phyloP scores from a whole-genome alignment of 2,888 invertebrate species.

The Eumacrocentrus americanus region DNA sequence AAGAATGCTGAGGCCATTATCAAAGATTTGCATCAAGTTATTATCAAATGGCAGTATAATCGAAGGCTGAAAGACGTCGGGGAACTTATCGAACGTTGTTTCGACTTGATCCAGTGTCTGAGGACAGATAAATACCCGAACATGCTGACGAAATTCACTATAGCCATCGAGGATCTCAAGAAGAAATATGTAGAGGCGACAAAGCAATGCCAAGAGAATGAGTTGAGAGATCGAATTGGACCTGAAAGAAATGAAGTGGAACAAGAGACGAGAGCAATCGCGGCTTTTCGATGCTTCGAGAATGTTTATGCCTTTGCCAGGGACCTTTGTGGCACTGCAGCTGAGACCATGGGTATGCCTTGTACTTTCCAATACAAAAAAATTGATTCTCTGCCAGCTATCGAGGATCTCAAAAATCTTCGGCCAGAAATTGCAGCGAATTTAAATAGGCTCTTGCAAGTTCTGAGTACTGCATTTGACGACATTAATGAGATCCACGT shows the following conservation, averaged over 20 bases:
- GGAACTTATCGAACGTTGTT: slow-evolving; percentile 44
- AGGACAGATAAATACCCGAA: slow-evolving; percentile 42
- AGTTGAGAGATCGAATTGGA: slow-evolving; percentile 42
- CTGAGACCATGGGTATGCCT: slow-evolving; percentile 42
- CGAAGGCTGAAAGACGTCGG: slow-evolving; percentile 44
- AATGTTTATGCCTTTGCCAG: slow-evolving; percentile 49
- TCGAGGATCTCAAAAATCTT: slow-evolving; percentile 37
- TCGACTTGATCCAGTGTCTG: slow-evolving; percentile 48
- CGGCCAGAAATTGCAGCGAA: slow-evolving; percentile 46
- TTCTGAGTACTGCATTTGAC: slow-evolving; percentile 45
- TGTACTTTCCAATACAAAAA: slow-evolving; percentile 43
- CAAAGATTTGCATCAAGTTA: slow-evolving; percentile 40
- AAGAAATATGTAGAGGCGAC: slow-evolving; percentile 39
- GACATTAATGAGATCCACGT: slow-evolving; percentile 37
- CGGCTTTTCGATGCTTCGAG: slow-evolving; percentile 50
- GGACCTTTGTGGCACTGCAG: slow-evolving; percentile 49
- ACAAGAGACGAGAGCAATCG: slow-evolving; percentile 41
- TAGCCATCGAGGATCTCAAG: slow-evolving; percentile 45
- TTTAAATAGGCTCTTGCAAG: slow-evolving; percentile 45
- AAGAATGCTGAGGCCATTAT: slow-evolving; percentile 43
- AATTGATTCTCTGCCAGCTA: slow-evolving; percentile 34
- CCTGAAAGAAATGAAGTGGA: slow-evolving; percentile 33
- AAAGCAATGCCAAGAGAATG: slow-evolving; percentile 34
- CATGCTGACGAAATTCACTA: slow-evolving; percentile 35
- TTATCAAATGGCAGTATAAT: slow-evolving; percentile 40